Conservation (phyloP, 64 coral and sea anemone genomes). For the Astreopora myriophthalma region DNA sequence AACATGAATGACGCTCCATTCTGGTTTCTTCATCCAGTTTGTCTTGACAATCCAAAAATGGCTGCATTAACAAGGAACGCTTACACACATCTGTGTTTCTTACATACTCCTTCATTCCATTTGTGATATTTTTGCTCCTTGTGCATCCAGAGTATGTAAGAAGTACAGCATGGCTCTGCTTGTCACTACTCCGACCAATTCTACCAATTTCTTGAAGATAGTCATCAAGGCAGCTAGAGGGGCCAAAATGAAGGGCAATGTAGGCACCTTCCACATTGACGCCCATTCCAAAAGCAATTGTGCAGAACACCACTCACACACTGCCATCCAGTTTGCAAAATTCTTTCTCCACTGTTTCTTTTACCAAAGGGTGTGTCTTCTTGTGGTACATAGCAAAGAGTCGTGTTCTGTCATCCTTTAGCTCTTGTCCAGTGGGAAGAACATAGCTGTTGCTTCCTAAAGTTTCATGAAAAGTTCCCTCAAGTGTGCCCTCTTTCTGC, state of each 20-base stretch:
- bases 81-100: conserved; percentile 16
- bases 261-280: conserved; percentile 57
- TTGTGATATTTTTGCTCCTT: conserved; percentile 41
- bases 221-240: conserved; percentile 67
- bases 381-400: conserved; percentile 85
- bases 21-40: background rate
- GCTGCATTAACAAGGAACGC: conserved; percentile 24
- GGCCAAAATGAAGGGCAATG: conserved; percentile 71
- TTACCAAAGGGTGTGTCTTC: conserved; percentile 65
- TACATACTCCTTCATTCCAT: conserved; percentile 74
- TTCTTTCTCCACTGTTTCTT: conserved; percentile 52
- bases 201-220: conserved; percentile 83
- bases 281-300: conserved; percentile 76
- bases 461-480: conserved; percentile 55
- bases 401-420: conserved; percentile 43
- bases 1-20: conserved; percentile 51
- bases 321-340: conserved; percentile 69
- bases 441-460: conserved; percentile 47
- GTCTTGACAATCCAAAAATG: conserved; percentile 10
- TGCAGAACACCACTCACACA: conserved; percentile 76
- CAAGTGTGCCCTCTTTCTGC: conserved; percentile 58
- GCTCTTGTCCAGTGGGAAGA: conserved; percentile 15
- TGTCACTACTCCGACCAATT: conserved; percentile 46
- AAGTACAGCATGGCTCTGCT: conserved; percentile 68
- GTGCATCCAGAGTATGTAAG: conserved; percentile 67